Evolutionary conservation across 1,140 invertebrate genomes (phyloP), one percentile per base, ranked within the genome.

Genomic region (Ostrea edulis): DNA sequence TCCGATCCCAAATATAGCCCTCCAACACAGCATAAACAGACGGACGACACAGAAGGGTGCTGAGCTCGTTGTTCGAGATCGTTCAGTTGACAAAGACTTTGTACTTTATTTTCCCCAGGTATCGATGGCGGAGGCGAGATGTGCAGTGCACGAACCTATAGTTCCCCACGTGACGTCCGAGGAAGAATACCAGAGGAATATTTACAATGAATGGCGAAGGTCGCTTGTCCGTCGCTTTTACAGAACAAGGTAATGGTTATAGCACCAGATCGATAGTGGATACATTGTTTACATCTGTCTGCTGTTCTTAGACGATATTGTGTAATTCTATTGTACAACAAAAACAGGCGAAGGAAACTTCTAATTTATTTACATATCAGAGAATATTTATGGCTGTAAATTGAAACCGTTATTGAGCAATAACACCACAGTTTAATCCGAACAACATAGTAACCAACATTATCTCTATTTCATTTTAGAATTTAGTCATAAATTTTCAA

Each of bases 91-190:
- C 20, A n/a, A 20, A 62, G 55, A 62, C 55, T 17, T n/a, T 17
- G 12, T 62, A 44, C 17, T 62, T 62, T 62, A 62, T 62, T 22
- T 53, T 52, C 44, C 17, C 7, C 8, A 5, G 29, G 20, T 83
- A 22, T 52, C 62, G 54, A 95, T 95, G 95, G 95, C 95, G 29
- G 95, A 95, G 92, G 95, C 95, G 20, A 91, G 95, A 84, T 94
- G 92, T 92, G 95, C 95, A 62, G 95, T 95, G 22, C 91, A 92
- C 44, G 93, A 94, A 88, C 92, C 94, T 51, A 89, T 94, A 65
- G 94, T 95, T 52, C 92, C 93, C 52, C 92, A 93, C 62, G 86
- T 95, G 29, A 93, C 94, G 82, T 94, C 94, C 90, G 94, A 94
- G 22, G 92, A 92, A 3, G 92, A 94, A 81, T 92, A 93, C n/a